Base-by-base conservation (phyloP, 2,113 vertebrate genomes). In the Clarias gariepinus region DNA sequence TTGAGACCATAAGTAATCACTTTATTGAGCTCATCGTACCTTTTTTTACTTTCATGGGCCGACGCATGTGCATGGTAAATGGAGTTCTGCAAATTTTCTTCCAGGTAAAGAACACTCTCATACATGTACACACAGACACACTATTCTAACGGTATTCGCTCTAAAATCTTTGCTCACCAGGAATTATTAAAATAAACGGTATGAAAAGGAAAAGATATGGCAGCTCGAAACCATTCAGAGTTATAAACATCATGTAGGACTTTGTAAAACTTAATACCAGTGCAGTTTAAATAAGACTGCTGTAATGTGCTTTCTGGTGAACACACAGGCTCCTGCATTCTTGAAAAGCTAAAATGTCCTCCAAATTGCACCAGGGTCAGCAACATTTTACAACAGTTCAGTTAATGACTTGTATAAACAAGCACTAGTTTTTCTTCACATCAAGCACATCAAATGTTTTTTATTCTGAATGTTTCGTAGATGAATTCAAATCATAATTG, bases 11-110 rank as follows among this genome's bases (percentile, higher is more conserved):
- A 71, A 93, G 94, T 92, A 99, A 97, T 90, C 98, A 99, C 92
- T 93, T 97, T 88, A 88, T 98, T 0, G 98, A 99, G 94, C 96
- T 99, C 8, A 2, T 96, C 1, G 96, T 96, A 69, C 98, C 98
- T 0, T 95, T 98, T 92, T 95, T 98, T 80, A 82, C 98, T 87
- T 94, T 99, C 91, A 90, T 99, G 25, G 98, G 97, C 0, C 93
- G 97, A 2, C 91, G 95, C 6, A 94, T 98, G 96, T 94, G 96
- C 83, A 12, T 93, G 53, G 0, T 94, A 2, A 97, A 97, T 0
- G 98, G 98, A 3, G 55, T 88, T 0, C 74, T 97, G 84, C 98
- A 99, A 94, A 93, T 99, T 85, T 92, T 99, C 1, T 99, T 99
- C 92, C 98, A 99, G 98, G 98, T 98, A 19, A 68, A 18, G 9